These are phyloP conservation scores for Leptoclinus maculatus DNA, from an alignment of 2,797 vertebrate species.

Conservation along the genomic window DNA sequence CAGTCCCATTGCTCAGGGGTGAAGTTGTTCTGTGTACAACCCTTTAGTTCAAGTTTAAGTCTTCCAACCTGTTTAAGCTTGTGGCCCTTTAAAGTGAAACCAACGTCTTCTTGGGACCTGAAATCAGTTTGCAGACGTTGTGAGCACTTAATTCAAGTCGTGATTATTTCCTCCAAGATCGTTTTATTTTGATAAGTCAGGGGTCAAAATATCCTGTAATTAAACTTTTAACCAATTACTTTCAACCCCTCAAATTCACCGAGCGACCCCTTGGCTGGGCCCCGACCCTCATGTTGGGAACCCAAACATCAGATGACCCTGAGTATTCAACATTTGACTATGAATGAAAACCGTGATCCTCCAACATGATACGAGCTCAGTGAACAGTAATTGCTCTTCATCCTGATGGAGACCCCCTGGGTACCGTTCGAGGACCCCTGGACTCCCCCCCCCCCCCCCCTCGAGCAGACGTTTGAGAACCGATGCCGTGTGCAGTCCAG, in stretches of 20 bases:
- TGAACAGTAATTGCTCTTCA: neutral
- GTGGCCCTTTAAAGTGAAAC: neutral
- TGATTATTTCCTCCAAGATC: neutral
- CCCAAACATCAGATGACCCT: neutral
- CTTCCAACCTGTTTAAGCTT: neutral
- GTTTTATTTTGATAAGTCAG: neutral
- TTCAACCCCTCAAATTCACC: neutral
- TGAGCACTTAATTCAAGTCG: neutral
- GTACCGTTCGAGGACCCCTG: constrained; percentile 10
- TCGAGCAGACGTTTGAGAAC: constrained; percentile 7
- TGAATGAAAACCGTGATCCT: neutral
- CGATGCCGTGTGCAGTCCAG: constrained; percentile 19
- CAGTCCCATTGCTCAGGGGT: neutral
- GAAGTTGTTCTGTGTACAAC: neutral
- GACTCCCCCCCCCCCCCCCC: neutral
- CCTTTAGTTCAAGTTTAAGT: neutral
- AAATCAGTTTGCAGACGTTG: neutral
- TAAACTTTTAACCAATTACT: too few species aligned
- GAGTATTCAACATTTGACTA: neutral
- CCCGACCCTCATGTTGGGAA: neutral
- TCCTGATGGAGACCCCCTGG: neutral
- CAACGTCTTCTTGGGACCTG: neutral
- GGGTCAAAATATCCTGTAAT: neutral
- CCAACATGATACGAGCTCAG: fast-evolving
- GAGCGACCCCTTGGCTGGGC: neutral